These are phyloP conservation scores for Lathamus discolor DNA, from an alignment of 2,113 vertebrate genomes.

Conservation along the genomic window DNA sequence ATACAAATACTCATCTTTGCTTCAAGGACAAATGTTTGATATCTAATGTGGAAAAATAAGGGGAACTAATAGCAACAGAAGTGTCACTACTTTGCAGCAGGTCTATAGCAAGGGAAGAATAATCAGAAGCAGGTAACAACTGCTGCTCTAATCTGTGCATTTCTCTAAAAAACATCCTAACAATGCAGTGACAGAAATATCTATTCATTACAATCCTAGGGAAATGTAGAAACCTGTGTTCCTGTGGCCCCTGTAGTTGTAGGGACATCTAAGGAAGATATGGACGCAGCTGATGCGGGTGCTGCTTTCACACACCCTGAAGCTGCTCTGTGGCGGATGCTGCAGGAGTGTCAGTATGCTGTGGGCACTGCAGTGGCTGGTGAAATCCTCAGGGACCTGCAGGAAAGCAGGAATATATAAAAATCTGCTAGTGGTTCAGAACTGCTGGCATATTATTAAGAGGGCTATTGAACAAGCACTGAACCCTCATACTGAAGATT, in stretches of 20 bases:
- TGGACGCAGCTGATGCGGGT: neutral
- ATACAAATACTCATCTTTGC: neutral
- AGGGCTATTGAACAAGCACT: neutral
- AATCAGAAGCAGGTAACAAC: neutral
- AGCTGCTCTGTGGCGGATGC: neutral
- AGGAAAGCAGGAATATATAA: neutral
- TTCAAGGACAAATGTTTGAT: neutral
- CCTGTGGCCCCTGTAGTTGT: too few species aligned
- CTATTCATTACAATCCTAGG: neutral
- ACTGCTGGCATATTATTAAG: accelerated
- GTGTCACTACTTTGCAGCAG: neutral
- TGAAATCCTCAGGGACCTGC: neutral
- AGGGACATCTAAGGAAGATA: neutral
- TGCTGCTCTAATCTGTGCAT: neutral
- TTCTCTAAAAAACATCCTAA: neutral
- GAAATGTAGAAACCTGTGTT: neutral
- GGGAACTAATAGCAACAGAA: neutral
- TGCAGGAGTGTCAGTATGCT: neutral
- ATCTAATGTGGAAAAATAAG: neutral
- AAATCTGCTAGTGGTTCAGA: neutral
- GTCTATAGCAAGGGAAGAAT: neutral
- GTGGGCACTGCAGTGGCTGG: neutral
- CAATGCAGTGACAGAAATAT: neutral
- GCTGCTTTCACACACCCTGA: neutral
- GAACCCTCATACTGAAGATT: accelerated